Evolutionary conservation across 2,797 vertebrate genomes (phyloP), one percentile per base, ranked within the genome.

Genomic region (Schizopygopsis malacanthus): DNA sequence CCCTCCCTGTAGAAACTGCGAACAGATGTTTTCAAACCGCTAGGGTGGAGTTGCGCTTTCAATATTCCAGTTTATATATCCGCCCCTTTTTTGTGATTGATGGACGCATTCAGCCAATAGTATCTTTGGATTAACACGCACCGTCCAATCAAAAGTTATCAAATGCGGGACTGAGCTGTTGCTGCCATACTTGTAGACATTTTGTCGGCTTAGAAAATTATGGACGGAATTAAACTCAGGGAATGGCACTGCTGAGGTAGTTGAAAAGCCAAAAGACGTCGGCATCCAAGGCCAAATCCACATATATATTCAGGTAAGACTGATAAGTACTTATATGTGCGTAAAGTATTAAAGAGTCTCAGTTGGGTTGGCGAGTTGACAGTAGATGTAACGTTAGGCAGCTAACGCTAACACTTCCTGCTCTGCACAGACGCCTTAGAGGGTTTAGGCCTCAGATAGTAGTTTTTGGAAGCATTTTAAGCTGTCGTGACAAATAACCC

Each of bases 341-440:
- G 63, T 65, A 71, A 63, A 50, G 52, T 65, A 7, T 25, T 20
- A 20, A 76, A 78, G 11, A 54, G 41, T 22, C 47, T 12, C 52
- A 28, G 47, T 22, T 78, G 20, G 39, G 63, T 54, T 78, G 70
- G 75, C 13, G 65, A 85, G 71, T 39, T 78, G 83, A 83, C 82
- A 73, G 84, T 41, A 33, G 33, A 5, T 73, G 28, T 41, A 39
- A 39, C 6, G 39, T 39, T 37, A 33, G 79, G 77, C 85, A 91
- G 94, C 88, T 90, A 91, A 92, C 88, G 78, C 78, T 92, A 92
- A 89, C 92, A 96, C 95, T 96, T 96, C 95, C 95, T 95, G 95
- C 88, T 95, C 91, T 82, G 89, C 90, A 71, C 83, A n/a, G 65
- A 59, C 39, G 16, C 11, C 4, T 20, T 13, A 16, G 22, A 22